Percentiles rank a stretch among this genome's conserved stretches.
phyloP scores from a whole-genome alignment of 2,113 vertebrate genomes.

The Athene noctua region DNA sequence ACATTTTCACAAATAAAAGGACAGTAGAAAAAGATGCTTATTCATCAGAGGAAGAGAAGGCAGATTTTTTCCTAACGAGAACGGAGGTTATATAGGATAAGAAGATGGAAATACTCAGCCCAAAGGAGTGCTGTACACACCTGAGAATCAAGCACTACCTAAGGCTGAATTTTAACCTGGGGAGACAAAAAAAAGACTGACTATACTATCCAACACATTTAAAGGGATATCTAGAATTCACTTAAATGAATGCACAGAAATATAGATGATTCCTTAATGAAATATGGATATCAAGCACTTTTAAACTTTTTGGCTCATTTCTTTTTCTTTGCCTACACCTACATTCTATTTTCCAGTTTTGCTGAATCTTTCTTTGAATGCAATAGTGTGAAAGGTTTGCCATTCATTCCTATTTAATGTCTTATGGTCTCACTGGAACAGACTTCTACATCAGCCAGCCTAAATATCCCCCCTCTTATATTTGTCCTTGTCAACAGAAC shows the following conservation, averaged over 20 bases:
- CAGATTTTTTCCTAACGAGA: background rate
- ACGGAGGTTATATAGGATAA: background rate
- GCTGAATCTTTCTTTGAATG: background rate
- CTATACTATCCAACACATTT: background rate
- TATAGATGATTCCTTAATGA: background rate
- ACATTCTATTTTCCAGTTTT: background rate
- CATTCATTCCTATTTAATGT: background rate
- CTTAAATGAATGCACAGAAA: background rate
- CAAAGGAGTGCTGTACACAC: background rate
- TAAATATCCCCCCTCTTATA: background rate
- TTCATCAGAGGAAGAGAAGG: background rate
- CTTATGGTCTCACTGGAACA: background rate
- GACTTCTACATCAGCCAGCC: background rate
- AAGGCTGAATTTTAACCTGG: background rate
- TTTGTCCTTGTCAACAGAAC: background rate
- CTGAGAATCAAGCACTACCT: background rate
- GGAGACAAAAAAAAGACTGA: background rate
- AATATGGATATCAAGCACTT: background rate
- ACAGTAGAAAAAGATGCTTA: background rate
- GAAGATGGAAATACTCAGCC: background rate
- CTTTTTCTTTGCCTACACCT: background rate
- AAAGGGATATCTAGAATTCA: background rate
- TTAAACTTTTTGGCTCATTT: background rate
- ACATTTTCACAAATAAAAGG: background rate
- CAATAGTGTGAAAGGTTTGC: background rate